Percentiles rank a stretch among this genome's conserved stretches.
Evolutionary conservation across 1,140 invertebrate species (phyloP).

Genomic region (Leguminivora glycinivorella): DNA sequence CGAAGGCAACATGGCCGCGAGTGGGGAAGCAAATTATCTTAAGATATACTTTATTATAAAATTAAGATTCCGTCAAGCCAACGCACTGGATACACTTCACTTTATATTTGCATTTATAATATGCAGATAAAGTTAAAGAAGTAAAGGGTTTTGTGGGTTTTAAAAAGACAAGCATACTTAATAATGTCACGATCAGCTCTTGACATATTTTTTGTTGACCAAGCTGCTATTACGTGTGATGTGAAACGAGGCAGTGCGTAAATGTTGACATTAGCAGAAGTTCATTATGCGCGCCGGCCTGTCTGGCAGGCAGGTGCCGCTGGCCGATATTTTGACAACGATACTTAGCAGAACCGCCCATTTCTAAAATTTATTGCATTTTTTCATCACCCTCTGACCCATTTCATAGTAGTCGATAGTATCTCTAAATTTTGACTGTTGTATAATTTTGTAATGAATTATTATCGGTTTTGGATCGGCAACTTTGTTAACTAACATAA

Average conservation of each 20-base stretch:
- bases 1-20: conserved; percentile 71
- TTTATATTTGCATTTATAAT: background rate
- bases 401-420: conserved; percentile 55
- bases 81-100: background rate
- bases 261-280: conserved; percentile 37
- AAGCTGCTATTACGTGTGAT: background rate
- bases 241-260: conserved; percentile 19
- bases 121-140: background rate
- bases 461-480: conserved; percentile 27
- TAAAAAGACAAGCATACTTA: background rate
- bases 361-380: conserved; percentile 61
- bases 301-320: conserved; percentile 68
- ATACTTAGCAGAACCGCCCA: conserved; percentile 71
- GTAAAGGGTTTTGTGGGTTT: background rate
- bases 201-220: background rate
- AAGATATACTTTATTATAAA: conserved; percentile 50
- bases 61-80: conserved; percentile 17
- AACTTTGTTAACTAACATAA: conserved; percentile 33
- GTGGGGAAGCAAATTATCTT: conserved; percentile 61
- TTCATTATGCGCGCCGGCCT: conserved; percentile 58
- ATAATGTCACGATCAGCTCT: conserved; percentile 4
- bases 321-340: conserved; percentile 73
- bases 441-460: conserved; percentile 42
- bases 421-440: conserved; percentile 60
- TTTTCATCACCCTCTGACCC: conserved; percentile 64